Conservation (phyloP, 2,797 vertebrate genomes). For the Nyctalus aviator region DNA sequence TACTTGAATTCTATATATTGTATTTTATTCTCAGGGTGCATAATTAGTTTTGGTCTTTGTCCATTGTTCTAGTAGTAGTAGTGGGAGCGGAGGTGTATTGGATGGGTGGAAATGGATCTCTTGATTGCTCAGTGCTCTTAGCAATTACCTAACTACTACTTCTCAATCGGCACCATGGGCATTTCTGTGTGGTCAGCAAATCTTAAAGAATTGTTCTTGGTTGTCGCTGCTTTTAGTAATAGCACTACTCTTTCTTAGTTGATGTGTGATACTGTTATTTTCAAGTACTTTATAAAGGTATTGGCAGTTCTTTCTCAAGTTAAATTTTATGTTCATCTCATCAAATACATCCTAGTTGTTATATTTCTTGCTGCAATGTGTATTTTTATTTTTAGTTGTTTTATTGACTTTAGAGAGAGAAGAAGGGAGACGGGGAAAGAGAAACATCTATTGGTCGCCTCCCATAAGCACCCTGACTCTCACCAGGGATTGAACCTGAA, state of each 20-base stretch:
- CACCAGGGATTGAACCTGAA: not conserved
- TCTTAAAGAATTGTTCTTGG: not conserved
- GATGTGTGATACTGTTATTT: not conserved
- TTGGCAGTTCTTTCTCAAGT: slow-evolving; percentile 31
- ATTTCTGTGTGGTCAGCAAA: slow-evolving; percentile 44
- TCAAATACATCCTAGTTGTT: not conserved
- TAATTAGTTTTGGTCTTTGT: not conserved
- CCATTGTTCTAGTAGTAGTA: not conserved
- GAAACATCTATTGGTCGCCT: not conserved
- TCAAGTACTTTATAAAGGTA: not conserved
- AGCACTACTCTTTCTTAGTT: not conserved
- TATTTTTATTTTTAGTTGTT: not conserved
- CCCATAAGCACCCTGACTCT: not conserved
- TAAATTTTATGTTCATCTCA: slow-evolving; percentile 31
- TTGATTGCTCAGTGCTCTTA: slow-evolving; percentile 28
- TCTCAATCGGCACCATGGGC: not conserved
- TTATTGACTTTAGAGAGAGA: not conserved
- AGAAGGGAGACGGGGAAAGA: not conserved
- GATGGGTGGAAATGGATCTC: not conserved
- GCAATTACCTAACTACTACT: not conserved
- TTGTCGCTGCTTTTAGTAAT: not conserved
- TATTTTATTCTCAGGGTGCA: not conserved
- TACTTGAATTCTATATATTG: not conserved
- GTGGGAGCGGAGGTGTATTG: not conserved
- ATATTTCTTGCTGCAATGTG: not conserved